phyloP scores from a whole-genome alignment of 2,113 vertebrate genomes.

The Asarcornis scutulata region DNA sequence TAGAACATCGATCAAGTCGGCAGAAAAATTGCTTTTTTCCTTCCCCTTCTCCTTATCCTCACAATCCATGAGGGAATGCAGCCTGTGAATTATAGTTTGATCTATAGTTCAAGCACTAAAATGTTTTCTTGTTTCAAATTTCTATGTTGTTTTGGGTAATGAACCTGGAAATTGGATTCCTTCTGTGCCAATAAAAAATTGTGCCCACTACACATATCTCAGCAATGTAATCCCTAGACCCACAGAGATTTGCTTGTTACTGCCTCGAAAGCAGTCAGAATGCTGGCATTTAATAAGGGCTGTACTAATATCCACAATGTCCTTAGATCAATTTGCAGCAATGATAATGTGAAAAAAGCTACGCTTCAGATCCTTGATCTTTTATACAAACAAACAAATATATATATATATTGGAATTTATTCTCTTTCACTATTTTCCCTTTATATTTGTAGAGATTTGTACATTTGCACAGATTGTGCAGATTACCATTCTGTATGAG shows the following conservation, averaged over 20 bases:
- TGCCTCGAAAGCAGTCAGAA: background rate
- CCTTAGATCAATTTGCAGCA: conserved; percentile 18
- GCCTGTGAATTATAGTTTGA: conserved; percentile 80
- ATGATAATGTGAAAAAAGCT: background rate
- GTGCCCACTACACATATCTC: conserved; percentile 40
- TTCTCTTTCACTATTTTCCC: background rate
- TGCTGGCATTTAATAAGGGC: background rate
- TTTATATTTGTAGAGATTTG: background rate
- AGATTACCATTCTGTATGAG: background rate
- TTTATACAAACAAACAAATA: background rate
- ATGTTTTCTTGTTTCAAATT: conserved; percentile 83
- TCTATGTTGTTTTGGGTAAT: conserved; percentile 83
- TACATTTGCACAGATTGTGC: no score
- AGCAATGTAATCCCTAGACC: conserved; percentile 66
- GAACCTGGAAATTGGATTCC: conserved; percentile 84
- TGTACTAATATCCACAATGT: background rate
- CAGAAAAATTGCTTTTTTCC: conserved; percentile 84
- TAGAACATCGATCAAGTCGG: conserved; percentile 87
- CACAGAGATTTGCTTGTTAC: background rate
- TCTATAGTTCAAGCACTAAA: conserved; percentile 77
- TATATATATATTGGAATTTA: background rate
- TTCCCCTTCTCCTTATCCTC: conserved; percentile 74
- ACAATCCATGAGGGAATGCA: conserved; percentile 76
- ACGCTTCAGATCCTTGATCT: background rate
- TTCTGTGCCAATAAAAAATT: conserved; percentile 76